A percentile compares a stretch with the other conserved stretches of the same genome.
These are phyloP conservation scores for Epirrhoe alternata DNA, from an alignment of 2,888 invertebrate genomes.

Conservation along the genomic window DNA sequence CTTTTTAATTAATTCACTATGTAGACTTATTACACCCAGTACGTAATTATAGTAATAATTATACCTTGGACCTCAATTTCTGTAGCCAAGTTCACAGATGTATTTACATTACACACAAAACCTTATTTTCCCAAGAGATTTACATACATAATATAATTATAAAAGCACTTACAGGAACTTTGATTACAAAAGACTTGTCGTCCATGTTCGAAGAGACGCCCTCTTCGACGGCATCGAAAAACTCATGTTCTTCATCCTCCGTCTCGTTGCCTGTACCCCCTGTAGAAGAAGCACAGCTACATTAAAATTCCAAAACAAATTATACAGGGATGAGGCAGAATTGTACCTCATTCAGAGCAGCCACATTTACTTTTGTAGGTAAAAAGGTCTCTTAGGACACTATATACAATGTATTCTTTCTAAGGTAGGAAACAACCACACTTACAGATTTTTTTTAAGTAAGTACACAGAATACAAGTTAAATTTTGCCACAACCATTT, in stretches of 20 bases:
- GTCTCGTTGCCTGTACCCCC: constrained; percentile 80
- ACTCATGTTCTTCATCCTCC: constrained; percentile 91
- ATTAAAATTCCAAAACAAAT: not conserved
- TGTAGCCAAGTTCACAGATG: not conserved
- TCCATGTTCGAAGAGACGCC: constrained; percentile 73
- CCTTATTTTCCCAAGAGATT: not conserved
- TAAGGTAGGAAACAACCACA: no score
- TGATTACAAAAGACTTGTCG: constrained; percentile 86
- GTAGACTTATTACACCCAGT: not conserved
- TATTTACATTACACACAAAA: not conserved
- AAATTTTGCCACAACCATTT: no score
- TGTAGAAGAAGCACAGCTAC: constrained; percentile 37
- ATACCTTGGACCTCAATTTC: not conserved
- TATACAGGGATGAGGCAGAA: not conserved
- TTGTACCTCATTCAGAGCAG: not conserved
- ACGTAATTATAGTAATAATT: not conserved
- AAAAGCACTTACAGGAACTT: constrained; percentile 83
- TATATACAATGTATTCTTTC: no score
- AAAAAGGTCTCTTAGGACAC: no score
- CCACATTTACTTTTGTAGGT: no score
- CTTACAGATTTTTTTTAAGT: no score
- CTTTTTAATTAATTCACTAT: not conserved
- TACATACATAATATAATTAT: not conserved
- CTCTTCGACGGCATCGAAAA: constrained; percentile 88
- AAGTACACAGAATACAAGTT: no score